phyloP scores from a whole-genome alignment of 2,113 vertebrate species.

The Rafetus swinhoei region DNA sequence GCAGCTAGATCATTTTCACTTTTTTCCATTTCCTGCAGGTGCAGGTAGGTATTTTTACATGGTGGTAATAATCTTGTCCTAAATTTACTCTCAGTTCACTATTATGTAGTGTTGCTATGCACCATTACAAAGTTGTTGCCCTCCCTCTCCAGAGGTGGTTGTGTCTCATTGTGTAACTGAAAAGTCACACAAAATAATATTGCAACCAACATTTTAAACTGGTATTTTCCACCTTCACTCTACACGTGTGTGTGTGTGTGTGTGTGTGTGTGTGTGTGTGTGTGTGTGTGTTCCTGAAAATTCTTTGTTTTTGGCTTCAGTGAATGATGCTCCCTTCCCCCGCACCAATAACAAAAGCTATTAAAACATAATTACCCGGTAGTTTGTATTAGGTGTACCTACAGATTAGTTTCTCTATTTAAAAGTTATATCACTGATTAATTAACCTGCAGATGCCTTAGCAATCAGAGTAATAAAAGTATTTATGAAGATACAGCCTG shows the following conservation, averaged over 20 bases:
- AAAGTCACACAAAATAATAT: neutral
- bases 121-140: neutral
- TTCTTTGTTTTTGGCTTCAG: neutral
- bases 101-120: neutral
- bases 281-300: neutral
- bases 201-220: neutral
- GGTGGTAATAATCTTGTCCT: neutral
- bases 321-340: neutral
- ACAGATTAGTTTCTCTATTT: slow-evolving; percentile 6
- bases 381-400: slow-evolving; percentile 23
- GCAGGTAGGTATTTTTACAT: neutral
- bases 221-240: neutral
- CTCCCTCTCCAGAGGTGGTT: neutral
- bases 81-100: neutral
- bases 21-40: neutral
- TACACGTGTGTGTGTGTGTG: no score
- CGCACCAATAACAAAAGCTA: neutral
- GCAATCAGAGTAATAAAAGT: neutral
- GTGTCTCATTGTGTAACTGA: neutral
- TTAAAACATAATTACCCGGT: neutral
- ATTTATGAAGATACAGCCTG: slow-evolving; percentile 23
- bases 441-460: slow-evolving; percentile 19
- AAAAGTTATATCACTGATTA: slow-evolving; percentile 15
- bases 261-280: no score
- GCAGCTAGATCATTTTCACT: neutral